phyloP scores from a whole-genome alignment of 2,113 vertebrate species.

The Notiomystis cincta region DNA sequence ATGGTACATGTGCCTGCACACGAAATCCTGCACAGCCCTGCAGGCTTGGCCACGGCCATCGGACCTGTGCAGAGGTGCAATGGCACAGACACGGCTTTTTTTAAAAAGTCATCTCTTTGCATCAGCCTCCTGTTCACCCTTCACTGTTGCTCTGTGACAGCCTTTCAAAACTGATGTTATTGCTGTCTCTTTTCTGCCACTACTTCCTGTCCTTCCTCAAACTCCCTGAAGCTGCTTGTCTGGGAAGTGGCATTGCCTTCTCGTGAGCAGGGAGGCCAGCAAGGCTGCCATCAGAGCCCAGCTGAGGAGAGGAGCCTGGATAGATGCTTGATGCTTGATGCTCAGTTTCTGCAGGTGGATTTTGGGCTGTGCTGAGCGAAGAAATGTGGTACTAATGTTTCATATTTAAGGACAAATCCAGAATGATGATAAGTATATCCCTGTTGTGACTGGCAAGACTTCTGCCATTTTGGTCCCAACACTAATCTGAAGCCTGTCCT shows the following conservation, averaged over 20 bases:
- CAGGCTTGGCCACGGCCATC: not conserved
- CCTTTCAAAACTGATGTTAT: not conserved
- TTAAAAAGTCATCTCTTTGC: not conserved
- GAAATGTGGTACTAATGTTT: not conserved
- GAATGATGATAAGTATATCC: not conserved
- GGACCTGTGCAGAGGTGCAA: not conserved
- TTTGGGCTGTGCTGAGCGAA: not conserved
- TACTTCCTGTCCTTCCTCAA: not conserved
- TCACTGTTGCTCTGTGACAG: not conserved
- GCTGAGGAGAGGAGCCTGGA: not conserved
- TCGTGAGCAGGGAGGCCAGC: not conserved
- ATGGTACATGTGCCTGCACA: accelerated
- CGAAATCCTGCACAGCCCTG: accelerated
- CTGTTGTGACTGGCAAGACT: accelerated
- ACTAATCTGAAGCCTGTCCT: not conserved
- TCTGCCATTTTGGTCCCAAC: not conserved
- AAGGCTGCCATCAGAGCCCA: not conserved
- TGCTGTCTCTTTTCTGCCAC: not conserved
- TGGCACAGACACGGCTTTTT: accelerated
- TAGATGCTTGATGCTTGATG: not conserved
- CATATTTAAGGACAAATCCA: not conserved
- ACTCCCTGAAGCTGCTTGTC: not conserved
- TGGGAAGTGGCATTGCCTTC: not conserved
- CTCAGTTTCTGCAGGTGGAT: not conserved
- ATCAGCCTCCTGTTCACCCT: not conserved